Evolutionary conservation across 2,888 invertebrate species (phyloP).

Genomic region (Drosophila villosipedis): DNA sequence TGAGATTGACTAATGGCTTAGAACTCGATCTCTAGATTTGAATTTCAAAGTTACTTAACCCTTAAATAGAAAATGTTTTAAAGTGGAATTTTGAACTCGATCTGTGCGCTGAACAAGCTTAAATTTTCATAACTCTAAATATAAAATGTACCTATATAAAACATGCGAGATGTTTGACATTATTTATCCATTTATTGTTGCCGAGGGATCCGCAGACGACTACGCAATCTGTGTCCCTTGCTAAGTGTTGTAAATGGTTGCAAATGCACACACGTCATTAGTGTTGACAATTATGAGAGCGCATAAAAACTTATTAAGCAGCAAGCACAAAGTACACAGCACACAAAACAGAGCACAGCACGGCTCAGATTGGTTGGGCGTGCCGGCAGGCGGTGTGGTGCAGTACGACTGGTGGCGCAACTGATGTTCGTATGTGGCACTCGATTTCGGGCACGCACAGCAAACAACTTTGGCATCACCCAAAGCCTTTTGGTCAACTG

Average conservation of each 20-base stretch:
- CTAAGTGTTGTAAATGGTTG: conserved; percentile 35
- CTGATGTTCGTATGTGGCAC: conserved; percentile 33
- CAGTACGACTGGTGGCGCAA: background rate
- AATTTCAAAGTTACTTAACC: background rate
- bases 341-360: conserved; percentile 1
- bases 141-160: background rate
- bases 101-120: background rate
- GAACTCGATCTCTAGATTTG: background rate
- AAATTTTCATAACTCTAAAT: background rate
- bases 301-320: conserved; percentile 61
- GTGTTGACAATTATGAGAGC: conserved; percentile 62
- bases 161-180: conserved; percentile 21
- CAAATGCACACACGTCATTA: conserved; percentile 53
- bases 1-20: background rate
- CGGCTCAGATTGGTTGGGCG: conserved; percentile 22
- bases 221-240: conserved; percentile 14
- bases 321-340: background rate
- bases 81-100: background rate
- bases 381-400: background rate
- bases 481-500: conserved; percentile 67
- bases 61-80: background rate
- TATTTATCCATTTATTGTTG: conserved; percentile 42
- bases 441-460: conserved; percentile 60
- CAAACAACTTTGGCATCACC: conserved; percentile 42
- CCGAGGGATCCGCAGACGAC: conserved; percentile 5